A percentile compares a stretch with the other conserved stretches of the same genome.
Conservation (phyloP, 2,113 vertebrate species). For the Agelaius phoeniceus region DNA sequence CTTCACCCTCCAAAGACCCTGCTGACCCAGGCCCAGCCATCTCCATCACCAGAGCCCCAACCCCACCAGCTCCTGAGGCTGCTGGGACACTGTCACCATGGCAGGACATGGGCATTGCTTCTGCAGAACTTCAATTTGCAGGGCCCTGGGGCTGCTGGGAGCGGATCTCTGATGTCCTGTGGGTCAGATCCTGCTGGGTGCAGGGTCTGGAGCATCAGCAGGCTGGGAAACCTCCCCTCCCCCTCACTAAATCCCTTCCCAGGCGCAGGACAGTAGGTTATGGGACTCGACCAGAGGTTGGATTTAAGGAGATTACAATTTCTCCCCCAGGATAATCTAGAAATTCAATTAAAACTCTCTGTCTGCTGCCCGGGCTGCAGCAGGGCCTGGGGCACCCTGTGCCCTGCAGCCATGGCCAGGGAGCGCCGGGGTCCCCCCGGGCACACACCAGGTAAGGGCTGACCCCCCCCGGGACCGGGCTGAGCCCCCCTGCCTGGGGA, state of each 20-base stretch:
- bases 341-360: slow-evolving; percentile 71
- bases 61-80: background rate
- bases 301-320: slow-evolving; percentile 71
- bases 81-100: background rate
- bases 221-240: slow-evolving; percentile 45
- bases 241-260: slow-evolving; percentile 55
- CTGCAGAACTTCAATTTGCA: background rate
- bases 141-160: rapidly evolving
- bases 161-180: background rate
- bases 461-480: background rate
- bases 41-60: background rate
- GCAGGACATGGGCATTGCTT: rapidly evolving
- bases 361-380: slow-evolving; percentile 29
- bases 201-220: background rate
- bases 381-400: slow-evolving; percentile 44
- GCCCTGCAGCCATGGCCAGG: slow-evolving; percentile 42
- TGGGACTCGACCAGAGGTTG: slow-evolving; percentile 58
- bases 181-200: background rate
- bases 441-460: slow-evolving; percentile 34
- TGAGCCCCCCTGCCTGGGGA: too few species aligned
- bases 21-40: background rate
- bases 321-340: slow-evolving; percentile 65
- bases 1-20: background rate
- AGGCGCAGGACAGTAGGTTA: slow-evolving; percentile 56
- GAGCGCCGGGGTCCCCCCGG: background rate